phyloP scores from a whole-genome alignment of 2,888 invertebrate genomes.

The Callyntrura guangdongensis region DNA sequence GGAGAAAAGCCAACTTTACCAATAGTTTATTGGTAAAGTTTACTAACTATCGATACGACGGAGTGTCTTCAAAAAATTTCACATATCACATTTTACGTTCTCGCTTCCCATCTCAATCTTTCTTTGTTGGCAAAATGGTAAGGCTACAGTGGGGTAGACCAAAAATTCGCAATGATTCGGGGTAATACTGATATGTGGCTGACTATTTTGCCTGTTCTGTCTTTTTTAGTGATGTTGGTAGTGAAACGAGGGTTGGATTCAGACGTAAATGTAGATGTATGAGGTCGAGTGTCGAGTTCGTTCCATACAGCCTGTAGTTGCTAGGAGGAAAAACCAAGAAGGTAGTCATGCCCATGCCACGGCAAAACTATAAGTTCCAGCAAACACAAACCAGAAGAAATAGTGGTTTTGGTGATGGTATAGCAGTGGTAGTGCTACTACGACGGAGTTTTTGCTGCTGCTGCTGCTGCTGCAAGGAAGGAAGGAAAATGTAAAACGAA shows the following conservation, averaged over 20 bases:
- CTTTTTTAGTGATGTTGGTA: background rate
- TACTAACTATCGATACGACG: conserved; percentile 6
- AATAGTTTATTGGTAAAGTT: conserved; percentile 13
- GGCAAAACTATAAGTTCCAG: conserved; percentile 33
- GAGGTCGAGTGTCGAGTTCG: background rate
- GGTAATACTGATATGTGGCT: conserved; percentile 43
- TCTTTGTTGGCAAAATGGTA: background rate
- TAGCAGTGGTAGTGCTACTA: background rate
- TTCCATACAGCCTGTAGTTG: background rate
- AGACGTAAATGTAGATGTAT: background rate
- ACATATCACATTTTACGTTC: background rate
- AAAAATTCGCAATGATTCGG: conserved; percentile 28
- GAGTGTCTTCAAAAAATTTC: background rate
- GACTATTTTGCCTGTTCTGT: conserved; percentile 3
- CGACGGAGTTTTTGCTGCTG: background rate
- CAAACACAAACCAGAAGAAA: conserved; percentile 27
- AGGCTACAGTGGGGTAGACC: conserved; percentile 17
- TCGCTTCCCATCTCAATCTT: background rate
- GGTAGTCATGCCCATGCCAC: background rate
- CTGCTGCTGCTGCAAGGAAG: conserved; percentile 23
- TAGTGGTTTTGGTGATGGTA: conserved; percentile 9
- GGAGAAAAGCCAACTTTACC: background rate
- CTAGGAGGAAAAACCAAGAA: conserved; percentile 28
- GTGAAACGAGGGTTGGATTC: background rate
- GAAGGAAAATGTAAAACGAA: conserved; percentile 57